These are phyloP conservation scores for Mormyrus iriodes DNA, from an alignment of 2,113 vertebrate genomes.

Conservation along the genomic window DNA sequence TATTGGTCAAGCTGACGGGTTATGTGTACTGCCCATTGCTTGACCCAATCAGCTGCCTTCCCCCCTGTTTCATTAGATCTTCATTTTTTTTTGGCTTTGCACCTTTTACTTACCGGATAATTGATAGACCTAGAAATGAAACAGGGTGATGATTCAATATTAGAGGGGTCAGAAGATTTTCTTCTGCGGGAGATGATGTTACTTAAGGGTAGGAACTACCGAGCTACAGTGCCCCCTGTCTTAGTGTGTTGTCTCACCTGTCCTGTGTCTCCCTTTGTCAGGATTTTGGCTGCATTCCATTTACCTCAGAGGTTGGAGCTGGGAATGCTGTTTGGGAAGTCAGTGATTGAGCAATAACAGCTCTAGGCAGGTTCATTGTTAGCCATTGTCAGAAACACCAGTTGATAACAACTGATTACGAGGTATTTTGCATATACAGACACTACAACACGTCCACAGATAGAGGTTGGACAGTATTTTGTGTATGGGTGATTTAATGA, in stretches of 20 bases:
- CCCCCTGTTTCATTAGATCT: slow-evolving; percentile 30
- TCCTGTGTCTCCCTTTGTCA: background rate
- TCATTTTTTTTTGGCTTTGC: slow-evolving; percentile 39
- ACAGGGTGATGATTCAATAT: slow-evolving; percentile 39
- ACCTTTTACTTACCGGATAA: slow-evolving; percentile 52
- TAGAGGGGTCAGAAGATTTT: slow-evolving; percentile 10
- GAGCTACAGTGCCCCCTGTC: background rate
- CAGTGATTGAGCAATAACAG: background rate
- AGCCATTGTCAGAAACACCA: background rate
- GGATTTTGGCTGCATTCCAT: background rate
- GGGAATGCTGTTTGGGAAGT: background rate
- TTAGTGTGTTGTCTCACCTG: background rate
- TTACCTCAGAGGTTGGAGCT: background rate
- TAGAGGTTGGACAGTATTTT: background rate
- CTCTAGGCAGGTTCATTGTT: background rate
- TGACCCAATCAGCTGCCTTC: slow-evolving; percentile 17
- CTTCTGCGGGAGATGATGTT: background rate
- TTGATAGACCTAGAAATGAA: slow-evolving; percentile 48
- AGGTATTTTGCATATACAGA: background rate
- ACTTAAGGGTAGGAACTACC: background rate
- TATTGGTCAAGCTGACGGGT: background rate
- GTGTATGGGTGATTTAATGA: background rate
- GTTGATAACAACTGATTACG: background rate
- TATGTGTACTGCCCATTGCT: background rate
- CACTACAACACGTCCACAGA: background rate